These are phyloP conservation scores for Montipora efflorescens DNA, from an alignment of 64 coral and sea anemone species.

Conservation along the genomic window DNA sequence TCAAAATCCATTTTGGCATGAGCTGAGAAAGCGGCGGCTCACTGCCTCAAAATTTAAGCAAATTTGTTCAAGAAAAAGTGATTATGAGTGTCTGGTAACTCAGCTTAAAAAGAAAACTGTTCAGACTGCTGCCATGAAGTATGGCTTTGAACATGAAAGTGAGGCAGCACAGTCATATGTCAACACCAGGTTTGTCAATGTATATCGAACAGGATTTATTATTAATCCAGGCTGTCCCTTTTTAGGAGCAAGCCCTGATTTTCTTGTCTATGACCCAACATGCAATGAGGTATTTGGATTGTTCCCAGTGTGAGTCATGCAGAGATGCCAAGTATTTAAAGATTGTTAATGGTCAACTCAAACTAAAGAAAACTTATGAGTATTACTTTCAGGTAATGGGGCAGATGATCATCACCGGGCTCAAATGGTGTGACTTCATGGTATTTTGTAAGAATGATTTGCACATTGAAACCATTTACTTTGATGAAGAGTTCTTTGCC, in stretches of 20 bases:
- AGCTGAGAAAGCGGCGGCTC: slow-evolving; percentile 41
- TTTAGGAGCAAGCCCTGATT: slow-evolving; percentile 65
- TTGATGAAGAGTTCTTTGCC: slow-evolving; percentile 51
- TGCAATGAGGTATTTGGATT: slow-evolving; percentile 27
- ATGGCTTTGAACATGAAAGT: slow-evolving; percentile 61
- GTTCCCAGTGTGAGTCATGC: background rate
- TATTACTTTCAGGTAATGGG: slow-evolving; percentile 60
- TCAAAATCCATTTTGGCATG: slow-evolving; percentile 52
- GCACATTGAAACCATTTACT: slow-evolving; percentile 62
- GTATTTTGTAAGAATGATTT: slow-evolving; percentile 53
- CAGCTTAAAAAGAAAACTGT: slow-evolving; percentile 46
- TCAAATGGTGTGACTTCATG: slow-evolving; percentile 69
- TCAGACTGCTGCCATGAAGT: slow-evolving; percentile 20
- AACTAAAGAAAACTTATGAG: slow-evolving; percentile 26
- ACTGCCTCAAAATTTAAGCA: slow-evolving; percentile 56
- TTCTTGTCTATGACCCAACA: slow-evolving; percentile 40
- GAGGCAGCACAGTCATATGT: slow-evolving; percentile 2
- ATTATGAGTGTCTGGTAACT: slow-evolving; percentile 16
- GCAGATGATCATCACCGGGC: slow-evolving; percentile 29
- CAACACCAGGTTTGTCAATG: slow-evolving; percentile 1
- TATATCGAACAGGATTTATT: slow-evolving; percentile 58
- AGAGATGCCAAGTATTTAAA: slow-evolving; percentile 59
- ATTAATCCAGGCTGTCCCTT: slow-evolving; percentile 61
- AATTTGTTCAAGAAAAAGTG: slow-evolving; percentile 23
- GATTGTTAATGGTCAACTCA: slow-evolving; percentile 32